Conservation (phyloP, 2,797 vertebrate species). For the Phoebastria nigripes region DNA sequence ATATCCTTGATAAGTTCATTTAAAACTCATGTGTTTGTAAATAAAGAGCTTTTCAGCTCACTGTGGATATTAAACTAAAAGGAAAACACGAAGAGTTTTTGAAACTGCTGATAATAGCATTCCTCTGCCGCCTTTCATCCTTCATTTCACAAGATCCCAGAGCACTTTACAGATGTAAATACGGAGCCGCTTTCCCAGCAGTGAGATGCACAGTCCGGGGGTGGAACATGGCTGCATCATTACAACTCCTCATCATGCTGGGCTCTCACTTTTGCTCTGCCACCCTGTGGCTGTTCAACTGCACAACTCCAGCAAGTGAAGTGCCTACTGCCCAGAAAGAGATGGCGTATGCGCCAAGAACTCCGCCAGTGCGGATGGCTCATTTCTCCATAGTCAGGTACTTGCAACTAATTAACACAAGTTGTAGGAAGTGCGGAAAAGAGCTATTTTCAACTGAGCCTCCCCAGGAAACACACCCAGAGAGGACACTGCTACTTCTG, state of each 20-base stretch:
- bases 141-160: background rate
- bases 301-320: background rate
- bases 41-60: background rate
- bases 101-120: background rate
- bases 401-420: background rate
- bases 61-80: background rate
- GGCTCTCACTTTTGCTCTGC: background rate
- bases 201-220: background rate
- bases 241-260: background rate
- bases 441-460: background rate
- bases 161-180: background rate
- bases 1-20: background rate
- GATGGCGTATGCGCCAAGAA: accelerated
- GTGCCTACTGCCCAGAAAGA: background rate
- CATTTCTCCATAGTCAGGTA: background rate
- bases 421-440: background rate
- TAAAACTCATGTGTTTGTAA: background rate
- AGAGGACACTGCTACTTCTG: background rate
- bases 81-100: background rate
- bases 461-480: background rate
- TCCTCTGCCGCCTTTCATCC: background rate
- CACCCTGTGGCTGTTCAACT: background rate
- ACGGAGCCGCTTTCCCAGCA: background rate
- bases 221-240: background rate
- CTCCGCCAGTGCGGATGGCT: background rate